phyloP scores from a whole-genome alignment of 2,113 vertebrate genomes.

The Otus sunia region DNA sequence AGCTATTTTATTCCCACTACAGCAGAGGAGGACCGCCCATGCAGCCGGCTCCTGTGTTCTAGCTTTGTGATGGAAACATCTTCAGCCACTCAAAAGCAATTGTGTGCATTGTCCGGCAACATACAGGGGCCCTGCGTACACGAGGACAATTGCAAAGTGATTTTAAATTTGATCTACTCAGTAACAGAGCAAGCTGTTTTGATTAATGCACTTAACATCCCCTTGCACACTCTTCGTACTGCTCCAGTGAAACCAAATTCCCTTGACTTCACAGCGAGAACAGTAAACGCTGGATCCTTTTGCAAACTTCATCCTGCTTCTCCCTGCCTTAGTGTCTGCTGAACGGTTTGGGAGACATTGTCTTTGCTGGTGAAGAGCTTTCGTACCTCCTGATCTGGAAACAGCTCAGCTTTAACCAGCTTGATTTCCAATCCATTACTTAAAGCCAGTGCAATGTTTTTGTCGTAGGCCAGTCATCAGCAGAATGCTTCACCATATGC shows the following conservation, averaged over 20 bases:
- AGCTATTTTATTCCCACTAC: neutral
- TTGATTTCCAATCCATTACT: neutral
- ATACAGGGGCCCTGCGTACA: neutral
- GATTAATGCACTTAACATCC: neutral
- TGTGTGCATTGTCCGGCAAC: neutral
- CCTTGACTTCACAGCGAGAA: neutral
- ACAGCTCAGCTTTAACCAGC: neutral
- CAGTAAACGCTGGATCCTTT: neutral
- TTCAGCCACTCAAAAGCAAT: slow-evolving; percentile 5
- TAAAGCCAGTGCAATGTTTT: neutral
- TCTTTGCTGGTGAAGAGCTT: neutral
- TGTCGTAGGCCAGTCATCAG: neutral
- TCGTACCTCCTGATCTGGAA: neutral
- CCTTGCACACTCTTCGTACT: neutral
- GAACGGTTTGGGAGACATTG: neutral
- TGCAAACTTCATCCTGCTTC: neutral
- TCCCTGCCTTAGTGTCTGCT: neutral
- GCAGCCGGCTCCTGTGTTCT: neutral
- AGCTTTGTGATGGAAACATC: slow-evolving; percentile 23
- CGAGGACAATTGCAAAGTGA: neutral
- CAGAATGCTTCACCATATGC: neutral
- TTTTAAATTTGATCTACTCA: neutral
- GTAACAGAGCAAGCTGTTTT: neutral
- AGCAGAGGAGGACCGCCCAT: slow-evolving; percentile 5
- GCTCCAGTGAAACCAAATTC: neutral